Evolutionary conservation across 2,113 vertebrate species (phyloP), one percentile per base, ranked within the genome.

Genomic region (Percopsis transmontana): DNA sequence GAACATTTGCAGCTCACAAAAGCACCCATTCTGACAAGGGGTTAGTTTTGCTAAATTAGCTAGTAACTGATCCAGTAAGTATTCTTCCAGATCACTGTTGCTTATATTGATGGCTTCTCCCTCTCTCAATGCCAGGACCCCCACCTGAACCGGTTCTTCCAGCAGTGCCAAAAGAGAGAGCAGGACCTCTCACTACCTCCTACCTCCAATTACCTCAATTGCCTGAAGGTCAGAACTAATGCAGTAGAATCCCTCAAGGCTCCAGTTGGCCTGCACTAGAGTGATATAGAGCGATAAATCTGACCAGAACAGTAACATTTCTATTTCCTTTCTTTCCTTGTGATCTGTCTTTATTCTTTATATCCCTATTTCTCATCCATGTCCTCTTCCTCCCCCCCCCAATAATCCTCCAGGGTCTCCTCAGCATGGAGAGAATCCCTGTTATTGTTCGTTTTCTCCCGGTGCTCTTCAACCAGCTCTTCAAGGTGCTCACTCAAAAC

Each of bases 111-210:
- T 64, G 58, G 20, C 21, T 12, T 65, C 13, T 41, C 40, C 19
- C 27, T 33, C 27, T 68, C 5, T 68, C 3, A 19, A 24, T 72
- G 79, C 70, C 89, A 99, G 97, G 97, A 99, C 89, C 93, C 92
- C 67, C 94, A 96, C 82, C 92, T 99, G 85, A 98, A 95, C 62
- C 88, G 91, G 53, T 99, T 98, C 91, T 98, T 99, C 90, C 93
- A 91, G 85, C 94, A 99, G 92, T 99, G 97, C 93, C 96, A 99
- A 91, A 97, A 95, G 87, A 93, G 94, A 89, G 95, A 99, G 87
- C 91, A 91, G 62, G 94, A 96, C 85, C 86, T 94, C 63, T 95
- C 94, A 60, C 91, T 93, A 74, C 92, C 94, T 79, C 94, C 95
- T 94, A 95, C 96, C 93, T 95, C 95, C 67, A 92, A 91, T 77